Percentiles rank a stretch among this genome's conserved stretches.
Conservation (phyloP, 2,888 invertebrate genomes). For the Villa cingulata region DNA sequence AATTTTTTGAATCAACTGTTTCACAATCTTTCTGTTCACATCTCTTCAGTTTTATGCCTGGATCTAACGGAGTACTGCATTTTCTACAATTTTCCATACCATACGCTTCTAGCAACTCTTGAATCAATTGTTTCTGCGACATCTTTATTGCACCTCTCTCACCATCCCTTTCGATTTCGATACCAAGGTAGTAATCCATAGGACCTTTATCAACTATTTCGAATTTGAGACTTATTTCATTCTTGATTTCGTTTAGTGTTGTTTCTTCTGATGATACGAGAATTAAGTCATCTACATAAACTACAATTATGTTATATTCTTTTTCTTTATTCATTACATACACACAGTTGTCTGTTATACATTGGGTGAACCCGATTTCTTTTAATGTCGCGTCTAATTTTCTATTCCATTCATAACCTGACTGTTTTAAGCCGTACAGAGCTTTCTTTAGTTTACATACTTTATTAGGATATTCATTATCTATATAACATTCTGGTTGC, state of each 20-base stretch:
- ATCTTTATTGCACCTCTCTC: neutral
- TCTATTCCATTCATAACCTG: slow-evolving; percentile 8
- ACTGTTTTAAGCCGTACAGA: slow-evolving; percentile 11
- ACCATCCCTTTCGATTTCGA: slow-evolving; percentile 3
- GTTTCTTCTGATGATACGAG: neutral
- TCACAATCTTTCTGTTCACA: slow-evolving; percentile 7
- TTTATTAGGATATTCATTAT: neutral
- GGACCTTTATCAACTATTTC: slow-evolving; percentile 4
- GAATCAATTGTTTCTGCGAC: neutral
- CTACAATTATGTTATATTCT: no score
- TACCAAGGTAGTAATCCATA: slow-evolving; percentile 1
- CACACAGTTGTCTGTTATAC: no score
- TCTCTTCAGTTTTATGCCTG: slow-evolving; percentile 6
- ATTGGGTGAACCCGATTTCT: no score
- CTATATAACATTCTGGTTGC: slow-evolving; percentile 4
- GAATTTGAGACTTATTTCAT: neutral
- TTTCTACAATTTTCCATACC: slow-evolving; percentile 3
- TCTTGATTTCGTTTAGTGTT: neutral
- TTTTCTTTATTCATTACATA: no score
- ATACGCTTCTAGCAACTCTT: neutral
- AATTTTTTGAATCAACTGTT: slow-evolving; percentile 7
- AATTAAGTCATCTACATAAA: no score
- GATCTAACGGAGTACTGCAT: slow-evolving; percentile 8
- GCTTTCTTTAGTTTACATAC: slow-evolving; percentile 9
- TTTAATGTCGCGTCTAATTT: no score